A percentile compares a stretch with the other conserved stretches of the same genome.
Evolutionary conservation across 2,888 invertebrate genomes (phyloP).

Genomic region (Napeogenes sylphis): DNA sequence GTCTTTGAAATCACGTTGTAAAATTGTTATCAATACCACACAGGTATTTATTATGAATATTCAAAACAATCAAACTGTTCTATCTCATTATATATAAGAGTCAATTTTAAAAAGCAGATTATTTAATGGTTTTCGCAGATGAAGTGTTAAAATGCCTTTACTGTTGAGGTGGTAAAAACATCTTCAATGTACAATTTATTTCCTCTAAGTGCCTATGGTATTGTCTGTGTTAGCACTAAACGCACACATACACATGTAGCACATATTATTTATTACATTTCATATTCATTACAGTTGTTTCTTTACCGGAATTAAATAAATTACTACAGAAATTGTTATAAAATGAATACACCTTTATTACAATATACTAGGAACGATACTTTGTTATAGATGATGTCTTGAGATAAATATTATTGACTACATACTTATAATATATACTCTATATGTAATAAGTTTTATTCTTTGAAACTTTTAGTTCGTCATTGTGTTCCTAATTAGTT

Average conservation of each 20-base stretch:
- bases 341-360: neutral
- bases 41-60: conserved; percentile 7
- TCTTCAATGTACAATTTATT: conserved; percentile 8
- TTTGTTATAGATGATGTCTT: no score
- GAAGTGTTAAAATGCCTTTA: conserved; percentile 21
- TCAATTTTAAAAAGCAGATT: conserved; percentile 2
- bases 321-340: neutral
- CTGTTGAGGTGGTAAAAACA: conserved; percentile 13
- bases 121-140: conserved; percentile 11
- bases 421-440: no score
- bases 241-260: no score
- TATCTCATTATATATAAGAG: conserved; percentile 1
- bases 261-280: no score
- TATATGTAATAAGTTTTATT: neutral
- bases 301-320: no score
- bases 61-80: neutral
- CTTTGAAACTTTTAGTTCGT: neutral
- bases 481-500: conserved; percentile 14
- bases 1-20: conserved; percentile 4
- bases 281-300: no score
- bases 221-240: no score
- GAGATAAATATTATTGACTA: no score
- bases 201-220: no score
- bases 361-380: no score
- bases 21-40: conserved; percentile 19